These are phyloP conservation scores for Listronotus oregonensis DNA, from an alignment of 1,140 invertebrate genomes.

Conservation along the genomic window DNA sequence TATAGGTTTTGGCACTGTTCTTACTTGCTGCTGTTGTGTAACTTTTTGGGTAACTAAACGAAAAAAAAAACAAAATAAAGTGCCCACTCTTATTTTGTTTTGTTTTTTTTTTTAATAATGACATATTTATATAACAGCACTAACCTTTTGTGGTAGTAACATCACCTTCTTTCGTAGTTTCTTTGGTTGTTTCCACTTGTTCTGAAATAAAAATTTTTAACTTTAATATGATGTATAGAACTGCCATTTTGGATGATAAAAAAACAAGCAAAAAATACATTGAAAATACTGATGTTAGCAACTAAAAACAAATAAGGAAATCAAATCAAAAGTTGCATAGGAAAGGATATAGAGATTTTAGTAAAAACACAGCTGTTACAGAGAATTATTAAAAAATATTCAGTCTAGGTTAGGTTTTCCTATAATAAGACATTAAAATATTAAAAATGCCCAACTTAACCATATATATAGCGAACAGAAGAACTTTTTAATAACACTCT, in stretches of 20 bases:
- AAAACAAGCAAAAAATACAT: conserved; percentile 12
- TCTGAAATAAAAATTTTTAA: conserved; percentile 1
- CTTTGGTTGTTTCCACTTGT: conserved; percentile 16
- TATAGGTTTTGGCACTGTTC: conserved; percentile 64
- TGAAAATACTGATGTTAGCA: conserved; percentile 24
- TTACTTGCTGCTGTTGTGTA: conserved; percentile 57
- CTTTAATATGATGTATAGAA: no score
- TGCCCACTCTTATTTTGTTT: no score
- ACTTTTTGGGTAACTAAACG: conserved; percentile 68
- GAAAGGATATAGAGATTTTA: conserved; percentile 4
- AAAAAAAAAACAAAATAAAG: conserved; percentile 20
- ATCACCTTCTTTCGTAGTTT: conserved; percentile 38
- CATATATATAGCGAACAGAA: no score
- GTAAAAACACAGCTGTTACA: conserved; percentile 2
- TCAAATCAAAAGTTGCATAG: conserved; percentile 26
- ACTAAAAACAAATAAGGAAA: conserved; percentile 24
- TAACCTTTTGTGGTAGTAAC: conserved; percentile 40
- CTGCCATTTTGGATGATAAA: not conserved
- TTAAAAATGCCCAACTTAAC: no score
- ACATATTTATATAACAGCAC: not conserved
- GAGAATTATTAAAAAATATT: conserved; percentile 5
- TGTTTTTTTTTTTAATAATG: no score
- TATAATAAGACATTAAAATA: no score
- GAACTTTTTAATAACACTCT: conserved; percentile 7
- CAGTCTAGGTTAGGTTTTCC: not conserved